Percentiles rank a stretch among this genome's conserved stretches.
Conservation (phyloP, 2,888 invertebrate genomes). For the Macrophya alboannulata region DNA sequence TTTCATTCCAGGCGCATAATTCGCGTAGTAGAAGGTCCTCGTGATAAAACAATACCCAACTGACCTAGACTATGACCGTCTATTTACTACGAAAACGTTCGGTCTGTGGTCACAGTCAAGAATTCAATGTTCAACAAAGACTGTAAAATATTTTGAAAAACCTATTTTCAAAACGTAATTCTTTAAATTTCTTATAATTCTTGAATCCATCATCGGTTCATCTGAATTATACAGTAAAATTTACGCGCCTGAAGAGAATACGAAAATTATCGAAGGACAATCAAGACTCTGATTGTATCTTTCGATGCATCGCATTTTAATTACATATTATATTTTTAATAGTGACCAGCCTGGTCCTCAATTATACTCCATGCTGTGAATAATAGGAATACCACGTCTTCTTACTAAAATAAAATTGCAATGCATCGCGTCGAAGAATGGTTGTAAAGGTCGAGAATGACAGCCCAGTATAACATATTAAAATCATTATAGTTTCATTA, state of each 20-base stretch:
- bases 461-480: not conserved
- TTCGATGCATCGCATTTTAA: not conserved
- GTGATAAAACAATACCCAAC: slow-evolving; percentile 18
- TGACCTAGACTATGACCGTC: slow-evolving; percentile 44
- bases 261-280: not conserved
- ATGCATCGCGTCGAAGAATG: not conserved
- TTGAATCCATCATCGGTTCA: too few species aligned
- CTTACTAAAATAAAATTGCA: slow-evolving; percentile 1
- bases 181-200: not conserved
- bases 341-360: not conserved
- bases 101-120: not conserved
- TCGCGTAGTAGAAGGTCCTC: slow-evolving; percentile 14
- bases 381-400: not conserved
- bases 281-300: not conserved
- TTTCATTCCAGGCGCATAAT: slow-evolving; percentile 45
- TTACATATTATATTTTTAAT: not conserved
- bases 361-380: not conserved
- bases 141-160: not conserved
- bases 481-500: slow-evolving; percentile 8
- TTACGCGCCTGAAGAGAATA: too few species aligned
- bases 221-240: too few species aligned
- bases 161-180: not conserved
- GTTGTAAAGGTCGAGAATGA: not conserved
- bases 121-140: not conserved
- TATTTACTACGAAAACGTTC: not conserved